These are phyloP conservation scores for Mimumesa dahlbomi DNA, from an alignment of 2,888 invertebrate genomes.

Conservation along the genomic window DNA sequence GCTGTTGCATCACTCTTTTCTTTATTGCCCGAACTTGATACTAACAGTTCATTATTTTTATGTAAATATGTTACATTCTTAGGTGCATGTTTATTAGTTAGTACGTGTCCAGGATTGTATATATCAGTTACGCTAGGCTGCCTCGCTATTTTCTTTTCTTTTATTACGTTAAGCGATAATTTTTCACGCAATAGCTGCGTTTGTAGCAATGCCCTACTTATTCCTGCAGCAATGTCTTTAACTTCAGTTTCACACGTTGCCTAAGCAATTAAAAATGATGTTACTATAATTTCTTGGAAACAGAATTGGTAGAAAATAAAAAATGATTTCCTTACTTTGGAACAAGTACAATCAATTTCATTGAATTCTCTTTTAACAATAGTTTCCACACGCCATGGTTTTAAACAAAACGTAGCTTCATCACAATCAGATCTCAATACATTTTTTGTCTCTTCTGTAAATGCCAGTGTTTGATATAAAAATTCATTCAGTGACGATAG, in stretches of 20 bases:
- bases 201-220: slow-evolving; percentile 69
- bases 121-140: slow-evolving; percentile 52
- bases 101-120: slow-evolving; percentile 36
- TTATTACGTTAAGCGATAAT: slow-evolving; percentile 55
- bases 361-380: slow-evolving; percentile 58
- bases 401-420: slow-evolving; percentile 72
- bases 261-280: slow-evolving; percentile 13
- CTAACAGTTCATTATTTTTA: not conserved
- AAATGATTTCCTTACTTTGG: slow-evolving; percentile 65
- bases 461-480: slow-evolving; percentile 54
- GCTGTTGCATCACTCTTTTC: not conserved
- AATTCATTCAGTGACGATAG: slow-evolving; percentile 62
- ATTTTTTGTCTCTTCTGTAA: slow-evolving; percentile 68
- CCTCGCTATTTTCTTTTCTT: slow-evolving; percentile 53
- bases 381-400: slow-evolving; percentile 71
- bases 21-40: slow-evolving; percentile 1
- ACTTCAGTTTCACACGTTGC: slow-evolving; percentile 54
- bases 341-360: slow-evolving; percentile 68
- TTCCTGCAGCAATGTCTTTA: slow-evolving; percentile 71
- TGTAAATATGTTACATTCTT: not conserved
- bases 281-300: not conserved
- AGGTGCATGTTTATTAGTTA: slow-evolving; percentile 21
- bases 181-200: slow-evolving; percentile 73
- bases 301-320: not conserved
- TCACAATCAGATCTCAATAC: slow-evolving; percentile 70